Evolutionary conservation across 2,797 vertebrate genomes (phyloP), one percentile per base, ranked within the genome.

Genomic region (Platalea minor): DNA sequence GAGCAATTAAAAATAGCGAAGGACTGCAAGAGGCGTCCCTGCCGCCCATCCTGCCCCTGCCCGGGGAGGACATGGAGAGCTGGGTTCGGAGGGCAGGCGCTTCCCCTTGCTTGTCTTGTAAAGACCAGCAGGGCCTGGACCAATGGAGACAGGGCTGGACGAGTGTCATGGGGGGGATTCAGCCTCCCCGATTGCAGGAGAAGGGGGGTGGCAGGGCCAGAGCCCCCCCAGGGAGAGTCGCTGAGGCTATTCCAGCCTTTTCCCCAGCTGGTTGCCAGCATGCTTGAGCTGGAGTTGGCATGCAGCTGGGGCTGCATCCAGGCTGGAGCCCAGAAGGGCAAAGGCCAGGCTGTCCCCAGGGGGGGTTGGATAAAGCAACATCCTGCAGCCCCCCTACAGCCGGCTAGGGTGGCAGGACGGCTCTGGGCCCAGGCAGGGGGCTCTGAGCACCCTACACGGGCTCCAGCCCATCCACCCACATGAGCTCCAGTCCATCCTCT

Each of bases 1-100:
- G 73, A 95, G 77, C 77, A 84, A 93, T 95, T 95, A 96, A 95
- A 97, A 95, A 95, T 95, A 96, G 89, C 2, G 43, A 78, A 67
- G 12, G 8, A 19, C 35, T 60, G 68, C 72, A 53, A 91, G 83
- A 3, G 0, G 65, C 0, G 0, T 57, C 65, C 75, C 72, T 41
- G 33, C 82, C 5, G 9, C 56, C 50, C 7, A 0, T 45, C 51
- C 78, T 88, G 79, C 37, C 54, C 85, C 60, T 53, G 63, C 5
- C 8, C 3, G 0, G n/a, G 43, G 15, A 24, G 26, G 26, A 21
- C 20, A 9, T 0, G 1, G 50, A 10, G 35, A 45, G 54, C 43
- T 0, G 5, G 10, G 17, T 31, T 41, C 2, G 13, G 26, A 50
- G 24, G 29, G 31, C 54, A 54, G 59, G 33, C n/a, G 17, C 17